A percentile compares a stretch with the other conserved stretches of the same genome.
Conservation (phyloP, 2,113 vertebrate species). For the Piaya cayana region DNA sequence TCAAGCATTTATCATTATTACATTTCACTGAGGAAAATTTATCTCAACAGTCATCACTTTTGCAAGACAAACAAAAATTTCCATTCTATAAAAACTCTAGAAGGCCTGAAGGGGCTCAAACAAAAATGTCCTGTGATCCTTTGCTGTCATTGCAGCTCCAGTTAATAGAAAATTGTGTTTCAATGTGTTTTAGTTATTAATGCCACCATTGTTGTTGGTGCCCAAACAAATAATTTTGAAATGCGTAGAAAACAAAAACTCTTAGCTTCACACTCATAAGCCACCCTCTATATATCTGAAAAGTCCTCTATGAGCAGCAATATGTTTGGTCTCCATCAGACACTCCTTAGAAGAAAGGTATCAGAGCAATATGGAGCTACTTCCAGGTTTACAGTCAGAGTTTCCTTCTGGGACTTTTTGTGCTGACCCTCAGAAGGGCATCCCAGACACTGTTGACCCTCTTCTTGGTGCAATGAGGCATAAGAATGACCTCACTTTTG, state of each 20-base stretch:
- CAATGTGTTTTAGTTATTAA: not conserved
- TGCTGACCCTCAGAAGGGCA: not conserved
- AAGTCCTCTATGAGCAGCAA: not conserved
- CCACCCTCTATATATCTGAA: not conserved
- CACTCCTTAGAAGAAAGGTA: not conserved
- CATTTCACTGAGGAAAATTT: not conserved
- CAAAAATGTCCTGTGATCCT: not conserved
- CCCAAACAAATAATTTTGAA: not conserved
- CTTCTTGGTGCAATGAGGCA: not conserved
- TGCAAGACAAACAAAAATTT: not conserved
- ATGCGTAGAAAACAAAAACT: not conserved
- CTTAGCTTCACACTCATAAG: not conserved
- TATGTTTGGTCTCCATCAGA: not conserved
- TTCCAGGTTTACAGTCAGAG: not conserved
- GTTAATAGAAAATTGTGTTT: not conserved
- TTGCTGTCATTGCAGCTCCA: not conserved
- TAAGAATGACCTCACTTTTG: not conserved
- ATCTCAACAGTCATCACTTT: not conserved
- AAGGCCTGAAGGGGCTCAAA: not conserved
- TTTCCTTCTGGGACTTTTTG: not conserved
- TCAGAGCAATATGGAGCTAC: rapidly evolving
- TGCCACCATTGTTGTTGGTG: not conserved
- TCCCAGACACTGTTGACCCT: not conserved
- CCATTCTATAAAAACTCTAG: not conserved
- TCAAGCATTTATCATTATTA: not conserved